Base-by-base conservation (phyloP, 2,113 vertebrate genomes). In the Megalops atlanticus region DNA sequence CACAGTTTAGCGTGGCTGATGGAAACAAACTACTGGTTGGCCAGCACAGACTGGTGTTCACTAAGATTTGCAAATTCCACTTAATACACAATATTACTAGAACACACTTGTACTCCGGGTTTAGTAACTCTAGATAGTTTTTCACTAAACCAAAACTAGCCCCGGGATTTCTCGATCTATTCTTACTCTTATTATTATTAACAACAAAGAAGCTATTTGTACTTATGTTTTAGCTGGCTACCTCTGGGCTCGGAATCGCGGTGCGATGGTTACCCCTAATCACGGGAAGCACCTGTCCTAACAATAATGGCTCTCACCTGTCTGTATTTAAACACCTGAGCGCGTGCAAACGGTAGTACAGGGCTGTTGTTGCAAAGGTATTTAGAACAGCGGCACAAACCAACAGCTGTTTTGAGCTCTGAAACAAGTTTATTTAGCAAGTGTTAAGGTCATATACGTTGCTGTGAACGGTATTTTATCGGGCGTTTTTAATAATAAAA, bases 221-320 rank as follows among this genome's bases (percentile, higher is more conserved):
- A 27, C 12, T 31, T 31, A 64, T 64, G 10, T 31, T 10, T n/a
- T 27, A 2, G 58, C 58, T 21, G 4, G 12, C 12, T 64, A n/a
- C 21, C 52, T n/a, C 18, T n/a, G 4, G 58, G 58, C 31, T 31
- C 6, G 31, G 10, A 64, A n/a, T 27, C 58, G 5, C 8, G 10
- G 6, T 4, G n/a, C 58, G 8, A 64, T 27, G 58, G 36, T 38
- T 47, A 35, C 8, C 11, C 8, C 39, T 47, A 35, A 47, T 71
- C 27, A 79, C 68, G 31, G 33, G 39, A 11, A 49, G 3, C 78
- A 79, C 68, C 78, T 79, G 78, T 14, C 72, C 16, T 36, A 10
- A 33, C 11, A 18, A 4, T 52, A 27, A 76, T 76, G 68, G 15
- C 18, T 68, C 31, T 47, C 33, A 71, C 16, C 33, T 35, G 69